phyloP scores from a whole-genome alignment of 2,888 invertebrate genomes.

The Megamerina dolium region DNA sequence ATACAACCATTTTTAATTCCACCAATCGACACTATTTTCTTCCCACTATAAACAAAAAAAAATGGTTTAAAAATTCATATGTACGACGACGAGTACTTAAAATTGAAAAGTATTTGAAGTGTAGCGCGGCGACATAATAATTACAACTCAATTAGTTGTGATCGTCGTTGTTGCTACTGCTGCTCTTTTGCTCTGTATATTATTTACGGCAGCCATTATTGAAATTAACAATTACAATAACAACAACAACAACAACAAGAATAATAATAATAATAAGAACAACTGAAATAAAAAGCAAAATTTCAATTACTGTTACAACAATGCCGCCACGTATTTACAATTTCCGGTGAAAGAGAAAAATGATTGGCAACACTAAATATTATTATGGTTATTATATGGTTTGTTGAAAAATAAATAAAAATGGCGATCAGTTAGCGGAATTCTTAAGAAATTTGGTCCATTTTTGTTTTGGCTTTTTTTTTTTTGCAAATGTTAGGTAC shows the following conservation, averaged over 20 bases:
- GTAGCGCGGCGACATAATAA: no score
- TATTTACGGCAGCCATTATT: not conserved
- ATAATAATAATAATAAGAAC: no score
- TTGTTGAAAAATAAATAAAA: no score
- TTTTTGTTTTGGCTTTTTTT: not conserved
- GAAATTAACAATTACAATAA: not conserved
- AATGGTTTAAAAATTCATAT: conserved; percentile 2
- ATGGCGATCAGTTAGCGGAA: no score
- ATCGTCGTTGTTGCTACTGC: conserved; percentile 5
- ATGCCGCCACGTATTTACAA: no score
- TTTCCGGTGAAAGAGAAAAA: conserved; percentile 1
- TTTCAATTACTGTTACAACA: not conserved
- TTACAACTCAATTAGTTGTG: conserved; percentile 17
- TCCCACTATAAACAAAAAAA: conserved; percentile 1
- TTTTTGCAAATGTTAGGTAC: no score
- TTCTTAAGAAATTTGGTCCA: no score
- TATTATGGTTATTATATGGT: no score
- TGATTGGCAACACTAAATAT: no score
- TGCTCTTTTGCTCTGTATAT: not conserved
- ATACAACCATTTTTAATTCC: no score
- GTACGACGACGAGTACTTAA: not conserved
- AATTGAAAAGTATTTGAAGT: conserved; percentile 8
- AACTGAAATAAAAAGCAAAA: not conserved
- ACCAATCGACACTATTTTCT: not conserved
- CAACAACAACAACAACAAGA: no score